Conservation (phyloP, 2,797 vertebrate genomes). For the Clamator glandarius region DNA sequence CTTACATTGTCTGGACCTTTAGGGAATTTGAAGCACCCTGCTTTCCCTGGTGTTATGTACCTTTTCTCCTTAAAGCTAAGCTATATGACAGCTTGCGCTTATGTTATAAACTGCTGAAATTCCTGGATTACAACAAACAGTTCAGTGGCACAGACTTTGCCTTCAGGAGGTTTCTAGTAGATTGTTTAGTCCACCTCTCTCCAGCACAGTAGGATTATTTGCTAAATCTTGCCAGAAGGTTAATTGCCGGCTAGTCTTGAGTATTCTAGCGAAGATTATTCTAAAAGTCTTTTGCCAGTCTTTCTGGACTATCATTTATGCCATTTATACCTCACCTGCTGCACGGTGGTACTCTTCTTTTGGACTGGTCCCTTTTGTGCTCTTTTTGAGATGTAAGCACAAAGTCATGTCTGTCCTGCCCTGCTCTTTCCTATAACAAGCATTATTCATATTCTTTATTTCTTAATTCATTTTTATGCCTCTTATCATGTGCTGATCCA, state of each 20-base stretch:
- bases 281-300: neutral
- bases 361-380: neutral
- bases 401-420: neutral
- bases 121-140: neutral
- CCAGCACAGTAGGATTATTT: neutral
- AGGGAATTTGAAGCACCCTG: neutral
- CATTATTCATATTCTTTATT: neutral
- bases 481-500: neutral
- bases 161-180: neutral
- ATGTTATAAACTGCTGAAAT: neutral
- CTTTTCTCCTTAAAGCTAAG: neutral
- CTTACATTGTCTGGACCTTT: neutral
- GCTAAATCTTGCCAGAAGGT: neutral
- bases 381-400: neutral
- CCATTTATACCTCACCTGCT: neutral
- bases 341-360: neutral
- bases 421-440: neutral
- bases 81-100: neutral
- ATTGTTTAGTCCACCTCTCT: neutral
- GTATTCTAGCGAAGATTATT: neutral
- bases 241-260: neutral
- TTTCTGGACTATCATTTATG: neutral
- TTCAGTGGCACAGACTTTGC: neutral
- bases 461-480: neutral
- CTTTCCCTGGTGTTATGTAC: neutral